phyloP scores from a whole-genome alignment of 2,797 vertebrate species.

The Hippopotamyrus pictus region DNA sequence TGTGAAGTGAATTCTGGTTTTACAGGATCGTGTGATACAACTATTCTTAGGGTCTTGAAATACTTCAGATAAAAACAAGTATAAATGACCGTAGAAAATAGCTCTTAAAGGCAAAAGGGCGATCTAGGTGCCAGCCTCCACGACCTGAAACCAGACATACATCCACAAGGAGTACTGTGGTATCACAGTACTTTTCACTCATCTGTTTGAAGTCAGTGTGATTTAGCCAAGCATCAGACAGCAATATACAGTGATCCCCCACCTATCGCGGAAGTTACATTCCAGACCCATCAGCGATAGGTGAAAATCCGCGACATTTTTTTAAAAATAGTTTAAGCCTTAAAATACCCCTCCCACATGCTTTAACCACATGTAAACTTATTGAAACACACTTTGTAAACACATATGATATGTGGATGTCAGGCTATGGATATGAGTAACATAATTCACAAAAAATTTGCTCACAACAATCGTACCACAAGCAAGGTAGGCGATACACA shows the following conservation, averaged over 20 bases:
- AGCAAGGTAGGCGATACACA: neutral
- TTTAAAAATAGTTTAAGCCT: neutral
- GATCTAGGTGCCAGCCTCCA: neutral
- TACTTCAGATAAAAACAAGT: neutral
- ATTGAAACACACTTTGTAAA: no score
- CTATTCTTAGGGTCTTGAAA: neutral
- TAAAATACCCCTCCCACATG: no score
- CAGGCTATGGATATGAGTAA: neutral
- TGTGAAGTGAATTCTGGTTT: constrained; percentile 4
- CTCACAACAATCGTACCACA: neutral
- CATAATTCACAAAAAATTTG: neutral
- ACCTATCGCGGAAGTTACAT: neutral
- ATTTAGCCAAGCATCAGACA: neutral
- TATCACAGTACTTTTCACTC: neutral
- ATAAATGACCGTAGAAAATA: neutral
- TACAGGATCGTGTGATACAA: constrained; percentile 24
- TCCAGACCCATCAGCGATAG: neutral
- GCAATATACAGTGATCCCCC: neutral
- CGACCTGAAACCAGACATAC: neutral
- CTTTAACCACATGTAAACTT: no score
- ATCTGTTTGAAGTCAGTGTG: neutral
- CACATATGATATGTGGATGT: neutral
- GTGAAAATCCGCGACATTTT: neutral
- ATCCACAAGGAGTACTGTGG: neutral
- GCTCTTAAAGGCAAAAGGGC: neutral